These are phyloP conservation scores for Quadroppia sp. DNA, from an alignment of 2,888 invertebrate species.

Conservation along the genomic window DNA sequence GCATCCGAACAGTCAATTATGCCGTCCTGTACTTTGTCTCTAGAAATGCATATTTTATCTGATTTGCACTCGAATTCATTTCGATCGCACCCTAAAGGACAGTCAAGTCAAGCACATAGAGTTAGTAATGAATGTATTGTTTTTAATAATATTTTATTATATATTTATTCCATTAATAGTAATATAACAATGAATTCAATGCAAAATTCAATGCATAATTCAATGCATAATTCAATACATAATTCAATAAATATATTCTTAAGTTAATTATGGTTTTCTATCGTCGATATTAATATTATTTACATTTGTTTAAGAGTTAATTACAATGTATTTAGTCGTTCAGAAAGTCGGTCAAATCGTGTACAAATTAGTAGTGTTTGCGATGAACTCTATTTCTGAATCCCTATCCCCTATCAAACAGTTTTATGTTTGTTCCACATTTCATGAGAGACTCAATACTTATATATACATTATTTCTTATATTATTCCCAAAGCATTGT, in stretches of 20 bases:
- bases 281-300: conserved; percentile 6
- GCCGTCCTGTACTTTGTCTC: conserved; percentile 50
- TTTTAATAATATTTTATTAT: too few relatives aligned
- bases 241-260: background rate
- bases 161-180: background rate
- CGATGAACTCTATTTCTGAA: conserved; percentile 9
- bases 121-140: too few relatives aligned
- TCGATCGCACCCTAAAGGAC: conserved; percentile 36
- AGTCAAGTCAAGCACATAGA: too few relatives aligned
- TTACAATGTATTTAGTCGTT: background rate
- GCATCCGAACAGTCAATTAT: conserved; percentile 51
- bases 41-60: conserved; percentile 48
- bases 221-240: background rate
- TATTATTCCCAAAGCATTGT: too few relatives aligned
- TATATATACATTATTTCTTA: too few relatives aligned
- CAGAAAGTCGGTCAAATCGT: conserved; percentile 23
- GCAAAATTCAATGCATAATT: background rate
- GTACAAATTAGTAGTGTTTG: background rate
- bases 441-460: too few relatives aligned
- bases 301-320: conserved; percentile 12
- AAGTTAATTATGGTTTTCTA: conserved; percentile 19
- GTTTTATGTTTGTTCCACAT: too few relatives aligned
- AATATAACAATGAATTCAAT: background rate
- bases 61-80: conserved; percentile 46
- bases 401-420: too few relatives aligned